Conservation (phyloP, 2,888 invertebrate species). For the Drosophila mayaguana region DNA sequence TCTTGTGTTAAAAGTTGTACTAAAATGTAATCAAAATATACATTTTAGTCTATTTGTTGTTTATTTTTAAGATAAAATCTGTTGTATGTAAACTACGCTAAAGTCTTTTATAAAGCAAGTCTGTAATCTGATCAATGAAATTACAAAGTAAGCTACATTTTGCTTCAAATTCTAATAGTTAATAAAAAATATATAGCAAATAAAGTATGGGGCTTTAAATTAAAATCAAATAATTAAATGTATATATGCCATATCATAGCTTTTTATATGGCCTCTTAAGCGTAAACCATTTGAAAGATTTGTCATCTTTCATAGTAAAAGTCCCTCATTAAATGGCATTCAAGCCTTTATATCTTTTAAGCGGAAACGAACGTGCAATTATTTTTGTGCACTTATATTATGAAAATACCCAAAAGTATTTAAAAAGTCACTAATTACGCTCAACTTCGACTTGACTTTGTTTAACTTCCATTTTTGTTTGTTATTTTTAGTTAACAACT, state of each 20-base stretch:
- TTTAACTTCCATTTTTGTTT: slow-evolving; percentile 17
- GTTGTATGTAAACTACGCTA: too few relatives aligned
- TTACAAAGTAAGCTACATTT: too few relatives aligned
- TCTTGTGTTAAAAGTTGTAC: too few relatives aligned
- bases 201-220: neutral
- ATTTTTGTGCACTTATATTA: slow-evolving; percentile 30
- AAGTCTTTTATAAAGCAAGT: too few relatives aligned
- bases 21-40: too few relatives aligned
- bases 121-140: too few relatives aligned
- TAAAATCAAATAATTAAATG: neutral
- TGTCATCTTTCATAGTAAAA: neutral
- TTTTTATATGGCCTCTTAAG: neutral
- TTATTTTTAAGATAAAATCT: too few relatives aligned
- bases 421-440: slow-evolving; percentile 22
- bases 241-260: neutral
- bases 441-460: neutral
- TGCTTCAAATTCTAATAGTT: too few relatives aligned
- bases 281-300: neutral
- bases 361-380: slow-evolving; percentile 41
- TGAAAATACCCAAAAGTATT: slow-evolving; percentile 12
- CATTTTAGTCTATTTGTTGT: too few relatives aligned
- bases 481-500: neutral
- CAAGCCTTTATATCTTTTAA: slow-evolving; percentile 10
- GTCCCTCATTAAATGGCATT: slow-evolving; percentile 17
- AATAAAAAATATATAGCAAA: too few relatives aligned